These are phyloP conservation scores for Phylloscopus trochilus DNA, from an alignment of 2,113 vertebrate genomes.

Conservation along the genomic window DNA sequence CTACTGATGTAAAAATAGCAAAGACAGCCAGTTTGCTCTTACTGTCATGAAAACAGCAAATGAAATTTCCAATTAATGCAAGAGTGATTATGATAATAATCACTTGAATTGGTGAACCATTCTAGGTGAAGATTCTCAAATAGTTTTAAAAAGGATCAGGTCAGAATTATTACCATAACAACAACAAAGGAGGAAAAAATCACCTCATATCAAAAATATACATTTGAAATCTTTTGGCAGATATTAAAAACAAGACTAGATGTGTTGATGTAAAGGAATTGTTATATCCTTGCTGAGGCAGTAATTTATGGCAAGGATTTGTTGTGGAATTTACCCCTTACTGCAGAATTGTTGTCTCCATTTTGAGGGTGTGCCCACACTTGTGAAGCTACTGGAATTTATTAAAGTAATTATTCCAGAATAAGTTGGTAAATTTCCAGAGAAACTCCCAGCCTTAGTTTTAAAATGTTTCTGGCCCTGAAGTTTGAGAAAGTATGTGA, in stretches of 20 bases:
- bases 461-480: background rate
- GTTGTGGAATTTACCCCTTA: background rate
- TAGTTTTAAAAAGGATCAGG: background rate
- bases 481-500: slow-evolving; percentile 2
- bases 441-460: background rate
- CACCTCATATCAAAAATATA: background rate
- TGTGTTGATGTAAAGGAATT: background rate
- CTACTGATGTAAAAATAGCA: background rate
- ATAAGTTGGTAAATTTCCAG: slow-evolving; percentile 26
- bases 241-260: background rate
- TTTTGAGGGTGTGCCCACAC: background rate
- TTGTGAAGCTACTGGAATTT: slow-evolving; percentile 40
- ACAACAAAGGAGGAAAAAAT: background rate
- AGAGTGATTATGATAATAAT: background rate
- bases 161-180: background rate
- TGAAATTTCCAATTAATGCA: background rate
- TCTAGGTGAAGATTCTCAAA: background rate
- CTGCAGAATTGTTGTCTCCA: background rate
- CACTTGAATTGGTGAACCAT: background rate
- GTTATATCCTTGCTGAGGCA: background rate
- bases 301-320: slow-evolving; percentile 17
- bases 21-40: background rate
- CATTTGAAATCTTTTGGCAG: background rate
- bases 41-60: background rate
- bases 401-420: slow-evolving; percentile 19